These are phyloP conservation scores for Quadroppia sp. DNA, from an alignment of 2,888 invertebrate species.

Conservation along the genomic window DNA sequence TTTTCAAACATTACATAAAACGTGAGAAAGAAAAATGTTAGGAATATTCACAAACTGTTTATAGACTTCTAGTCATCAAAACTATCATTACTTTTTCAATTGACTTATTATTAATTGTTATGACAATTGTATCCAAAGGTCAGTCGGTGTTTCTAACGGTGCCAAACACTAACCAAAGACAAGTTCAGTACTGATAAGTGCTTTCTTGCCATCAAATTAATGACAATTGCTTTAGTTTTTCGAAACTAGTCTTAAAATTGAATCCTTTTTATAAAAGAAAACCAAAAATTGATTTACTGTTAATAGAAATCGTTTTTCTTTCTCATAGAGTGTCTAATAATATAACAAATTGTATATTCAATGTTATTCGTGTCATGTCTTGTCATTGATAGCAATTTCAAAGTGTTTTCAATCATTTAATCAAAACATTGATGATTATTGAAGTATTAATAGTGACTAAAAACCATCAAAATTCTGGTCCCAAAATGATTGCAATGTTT, in stretches of 20 bases:
- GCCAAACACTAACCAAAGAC: slow-evolving; percentile 33
- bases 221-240: neutral
- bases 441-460: too few species aligned
- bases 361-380: slow-evolving; percentile 24
- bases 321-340: neutral
- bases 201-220: slow-evolving; percentile 13
- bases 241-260: neutral
- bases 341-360: neutral
- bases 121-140: neutral
- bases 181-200: slow-evolving; percentile 19
- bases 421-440: neutral
- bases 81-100: neutral
- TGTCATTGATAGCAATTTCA: neutral
- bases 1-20: neutral
- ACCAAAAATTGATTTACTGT: slow-evolving; percentile 2
- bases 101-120: neutral
- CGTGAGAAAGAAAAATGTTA: slow-evolving; percentile 7
- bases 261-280: neutral
- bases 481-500: neutral
- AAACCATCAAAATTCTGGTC: neutral
- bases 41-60: neutral
- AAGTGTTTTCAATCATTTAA: slow-evolving; percentile 11
- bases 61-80: slow-evolving; percentile 18
- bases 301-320: neutral
- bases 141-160: neutral